phyloP scores from a whole-genome alignment of 2,888 invertebrate species.

The Caenorhabditis macrosperma region DNA sequence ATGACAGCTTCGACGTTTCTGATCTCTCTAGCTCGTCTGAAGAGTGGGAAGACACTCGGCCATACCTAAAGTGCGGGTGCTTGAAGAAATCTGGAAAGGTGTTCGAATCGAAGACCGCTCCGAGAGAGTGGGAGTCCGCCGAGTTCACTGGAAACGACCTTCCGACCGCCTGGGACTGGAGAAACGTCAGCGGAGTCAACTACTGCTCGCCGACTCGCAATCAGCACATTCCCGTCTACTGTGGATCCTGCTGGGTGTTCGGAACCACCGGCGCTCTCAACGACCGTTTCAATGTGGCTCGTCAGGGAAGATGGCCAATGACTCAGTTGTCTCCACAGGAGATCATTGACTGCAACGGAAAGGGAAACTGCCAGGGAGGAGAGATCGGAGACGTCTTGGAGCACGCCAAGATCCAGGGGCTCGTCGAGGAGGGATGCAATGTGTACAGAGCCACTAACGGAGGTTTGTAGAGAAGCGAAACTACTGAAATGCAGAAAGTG shows the following conservation, averaged over 20 bases:
- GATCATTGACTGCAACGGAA: slow-evolving; percentile 82
- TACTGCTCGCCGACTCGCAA: slow-evolving; percentile 82
- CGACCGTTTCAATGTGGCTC: slow-evolving; percentile 82
- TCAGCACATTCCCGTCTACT: slow-evolving; percentile 82
- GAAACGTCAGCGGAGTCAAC: slow-evolving; percentile 82
- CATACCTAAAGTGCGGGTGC: slow-evolving; percentile 56
- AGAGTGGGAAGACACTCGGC: slow-evolving; percentile 56
- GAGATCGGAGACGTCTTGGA: slow-evolving; percentile 80
- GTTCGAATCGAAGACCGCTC: slow-evolving; percentile 61
- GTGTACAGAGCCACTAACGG: slow-evolving; percentile 82
- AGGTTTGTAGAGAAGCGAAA: slow-evolving; percentile 72
- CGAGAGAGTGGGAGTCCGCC: slow-evolving; percentile 74
- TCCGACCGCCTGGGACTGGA: slow-evolving; percentile 81
- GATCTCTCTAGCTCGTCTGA: slow-evolving; percentile 16
- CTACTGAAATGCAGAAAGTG: too few relatives aligned
- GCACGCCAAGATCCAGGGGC: slow-evolving; percentile 81
- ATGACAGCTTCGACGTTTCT: slow-evolving; percentile 2
- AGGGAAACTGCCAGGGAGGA: slow-evolving; percentile 81
- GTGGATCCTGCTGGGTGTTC: slow-evolving; percentile 83
- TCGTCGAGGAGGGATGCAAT: slow-evolving; percentile 83
- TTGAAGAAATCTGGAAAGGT: slow-evolving; percentile 65
- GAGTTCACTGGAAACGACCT: slow-evolving; percentile 71
- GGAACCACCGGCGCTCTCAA: slow-evolving; percentile 82
- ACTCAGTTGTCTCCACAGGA: slow-evolving; percentile 82
- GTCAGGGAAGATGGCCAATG: slow-evolving; percentile 82